These are phyloP conservation scores for Cephus rjabovi DNA, from an alignment of 2,888 invertebrate genomes.

Conservation along the genomic window DNA sequence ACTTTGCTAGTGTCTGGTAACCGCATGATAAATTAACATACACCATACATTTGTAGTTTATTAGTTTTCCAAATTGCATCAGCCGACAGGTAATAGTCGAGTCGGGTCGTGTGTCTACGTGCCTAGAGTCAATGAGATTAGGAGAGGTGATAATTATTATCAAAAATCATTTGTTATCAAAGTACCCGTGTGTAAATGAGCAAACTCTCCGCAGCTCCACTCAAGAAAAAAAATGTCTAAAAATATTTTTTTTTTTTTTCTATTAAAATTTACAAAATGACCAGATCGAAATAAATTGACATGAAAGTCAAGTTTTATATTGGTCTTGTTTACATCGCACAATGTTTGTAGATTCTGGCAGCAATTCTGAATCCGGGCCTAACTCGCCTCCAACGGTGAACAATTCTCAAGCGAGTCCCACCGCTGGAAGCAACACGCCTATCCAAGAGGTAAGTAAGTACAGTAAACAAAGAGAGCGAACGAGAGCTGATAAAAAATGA, in stretches of 20 bases:
- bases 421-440: slow-evolving; percentile 75
- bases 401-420: slow-evolving; percentile 72
- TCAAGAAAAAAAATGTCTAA: neutral
- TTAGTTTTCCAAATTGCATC: slow-evolving; percentile 23
- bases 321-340: neutral
- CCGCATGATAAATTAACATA: slow-evolving; percentile 49
- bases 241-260: neutral
- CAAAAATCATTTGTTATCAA: neutral
- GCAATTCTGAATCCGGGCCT: slow-evolving; percentile 81
- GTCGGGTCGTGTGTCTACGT: neutral
- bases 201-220: neutral
- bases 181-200: neutral
- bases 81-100: neutral
- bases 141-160: neutral
- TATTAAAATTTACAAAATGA: neutral
- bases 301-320: neutral
- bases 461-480: neutral
- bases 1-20: slow-evolving; percentile 61
- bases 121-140: neutral
- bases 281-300: neutral
- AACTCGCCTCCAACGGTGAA: slow-evolving; percentile 78
- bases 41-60: slow-evolving; percentile 17
- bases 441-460: slow-evolving; percentile 74
- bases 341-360: slow-evolving; percentile 68
- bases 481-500: neutral